Conservation (phyloP, 92 coral and sea anemone genomes). For the Parazoanthus darwini region DNA sequence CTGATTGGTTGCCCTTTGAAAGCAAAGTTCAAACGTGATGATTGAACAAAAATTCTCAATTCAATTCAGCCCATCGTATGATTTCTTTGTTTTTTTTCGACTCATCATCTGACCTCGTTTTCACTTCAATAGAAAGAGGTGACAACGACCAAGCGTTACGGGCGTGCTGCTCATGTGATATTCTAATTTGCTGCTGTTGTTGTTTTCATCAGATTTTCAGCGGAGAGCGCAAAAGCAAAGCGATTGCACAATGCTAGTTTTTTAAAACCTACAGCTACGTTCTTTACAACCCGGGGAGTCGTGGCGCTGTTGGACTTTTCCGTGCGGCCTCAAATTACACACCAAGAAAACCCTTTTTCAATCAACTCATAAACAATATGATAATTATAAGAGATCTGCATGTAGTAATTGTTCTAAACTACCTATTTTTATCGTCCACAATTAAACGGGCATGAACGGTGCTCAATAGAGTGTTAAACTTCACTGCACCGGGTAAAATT, state of each 20-base stretch:
- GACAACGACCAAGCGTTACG: neutral
- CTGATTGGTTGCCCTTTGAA: slow-evolving; percentile 22
- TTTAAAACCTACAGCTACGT: neutral
- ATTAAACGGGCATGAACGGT: neutral
- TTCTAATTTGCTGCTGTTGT: slow-evolving; percentile 4
- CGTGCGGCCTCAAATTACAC: slow-evolving; percentile 15
- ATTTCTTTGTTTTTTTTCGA: slow-evolving; percentile 26
- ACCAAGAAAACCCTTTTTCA: neutral
- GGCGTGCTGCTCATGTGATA: slow-evolving; percentile 29
- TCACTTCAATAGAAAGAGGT: neutral
- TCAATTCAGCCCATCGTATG: neutral
- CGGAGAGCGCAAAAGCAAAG: neutral
- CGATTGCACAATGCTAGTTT: slow-evolving; percentile 23
- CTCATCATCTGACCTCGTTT: neutral
- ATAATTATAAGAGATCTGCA: slow-evolving; percentile 10
- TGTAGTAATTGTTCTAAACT: slow-evolving; percentile 25
- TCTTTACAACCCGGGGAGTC: neutral
- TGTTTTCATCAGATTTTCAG: slow-evolving; percentile 22
- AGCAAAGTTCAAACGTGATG: slow-evolving; percentile 17
- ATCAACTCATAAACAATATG: slow-evolving; percentile 13
- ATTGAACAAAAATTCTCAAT: slow-evolving; percentile 33
- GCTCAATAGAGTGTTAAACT: neutral
- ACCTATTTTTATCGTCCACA: neutral
- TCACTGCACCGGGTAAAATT: neutral
- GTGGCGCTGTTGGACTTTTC: neutral